These are phyloP conservation scores for Lindbergichthys nudifrons DNA, from an alignment of 2,797 vertebrate species.

Conservation along the genomic window DNA sequence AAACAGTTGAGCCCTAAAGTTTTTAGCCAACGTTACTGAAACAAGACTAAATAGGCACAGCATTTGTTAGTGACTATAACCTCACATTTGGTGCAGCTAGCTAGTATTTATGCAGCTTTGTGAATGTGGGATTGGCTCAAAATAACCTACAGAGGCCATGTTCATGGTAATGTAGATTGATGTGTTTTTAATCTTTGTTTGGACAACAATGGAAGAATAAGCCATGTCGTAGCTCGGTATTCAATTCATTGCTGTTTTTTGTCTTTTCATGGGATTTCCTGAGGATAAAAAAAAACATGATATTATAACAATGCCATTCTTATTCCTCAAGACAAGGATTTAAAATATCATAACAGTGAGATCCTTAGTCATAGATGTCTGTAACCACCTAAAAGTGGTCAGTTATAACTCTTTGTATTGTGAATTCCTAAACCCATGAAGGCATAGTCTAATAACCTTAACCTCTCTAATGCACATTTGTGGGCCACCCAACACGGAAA, in stretches of 20 bases:
- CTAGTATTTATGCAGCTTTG: slow-evolving; percentile 18
- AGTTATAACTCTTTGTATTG: not conserved
- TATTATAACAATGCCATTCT: not conserved
- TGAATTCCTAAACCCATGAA: not conserved
- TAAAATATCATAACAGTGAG: not conserved
- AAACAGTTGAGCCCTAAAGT: slow-evolving; percentile 4
- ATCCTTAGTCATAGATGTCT: not conserved
- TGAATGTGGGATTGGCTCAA: slow-evolving; percentile 1
- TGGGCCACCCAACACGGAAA: not conserved
- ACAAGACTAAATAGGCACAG: not conserved
- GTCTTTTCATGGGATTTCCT: slow-evolving; percentile 9
- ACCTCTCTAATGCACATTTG: not conserved
- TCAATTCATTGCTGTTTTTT: not conserved
- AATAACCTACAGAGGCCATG: slow-evolving; percentile 1
- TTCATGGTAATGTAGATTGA: not conserved
- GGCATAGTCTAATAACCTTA: not conserved
- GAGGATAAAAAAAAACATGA: not conserved
- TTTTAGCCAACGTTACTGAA: not conserved
- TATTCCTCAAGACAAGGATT: not conserved
- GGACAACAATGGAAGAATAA: not conserved
- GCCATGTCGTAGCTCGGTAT: not conserved
- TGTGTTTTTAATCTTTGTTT: not conserved
- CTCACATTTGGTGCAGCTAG: slow-evolving; percentile 5
- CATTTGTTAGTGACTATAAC: not conserved
- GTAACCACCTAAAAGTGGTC: slow-evolving; percentile 4